Base-by-base conservation (phyloP, 2,888 invertebrate genomes). In the Drosophila fulvimacula region DNA sequence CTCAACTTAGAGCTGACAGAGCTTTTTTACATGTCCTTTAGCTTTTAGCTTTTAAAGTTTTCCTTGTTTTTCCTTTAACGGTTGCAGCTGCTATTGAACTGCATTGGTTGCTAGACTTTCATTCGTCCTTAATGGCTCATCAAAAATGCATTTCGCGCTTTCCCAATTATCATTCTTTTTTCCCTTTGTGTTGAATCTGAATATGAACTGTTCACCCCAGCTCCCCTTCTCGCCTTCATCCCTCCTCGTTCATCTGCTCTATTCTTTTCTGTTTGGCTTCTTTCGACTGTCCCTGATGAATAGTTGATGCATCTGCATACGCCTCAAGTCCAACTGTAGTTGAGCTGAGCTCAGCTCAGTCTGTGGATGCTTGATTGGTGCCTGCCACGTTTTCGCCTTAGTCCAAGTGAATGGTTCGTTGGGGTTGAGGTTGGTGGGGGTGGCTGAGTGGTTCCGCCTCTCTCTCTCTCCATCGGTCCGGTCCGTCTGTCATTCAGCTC, bases 301-400 rank as follows among this genome's bases (percentile, higher is more conserved):
- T 67, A 62, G 76, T 71, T 75, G 48, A 71, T 62, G 62, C 34
- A 48, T 51, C 48, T 64, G 60, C 71, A 81, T 70, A 69, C 60
- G 79, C 81, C 79, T 70, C 64, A 61, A 77, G 81, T 61, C 48
- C 48, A 32, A 13, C 30, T 48, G 48, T 30, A 17, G 30, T 30
- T 32, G 21, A 34, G 34, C 51, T 51, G 5, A 36, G 36, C 52
- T 52, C n/a, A 36, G 52, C 52, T 36, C 49, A 34, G 36, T 24
- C 27, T 13, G 52, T 52, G 70, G 70, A 48, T 21, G 63, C 57
- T 55, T 60, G 57, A 73, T 73, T 73, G 60, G 68, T 69, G 68
- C 51, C 52, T 55, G 58, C 44, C 52, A 49, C 42, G 19, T 9
- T 36, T 36, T 63, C 21, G 49, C 41, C 15, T 42, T 15, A 34